Evolutionary conservation across 2,888 invertebrate species (phyloP), one percentile per base, ranked within the genome.

Genomic region (Criorhina ranunculi): DNA sequence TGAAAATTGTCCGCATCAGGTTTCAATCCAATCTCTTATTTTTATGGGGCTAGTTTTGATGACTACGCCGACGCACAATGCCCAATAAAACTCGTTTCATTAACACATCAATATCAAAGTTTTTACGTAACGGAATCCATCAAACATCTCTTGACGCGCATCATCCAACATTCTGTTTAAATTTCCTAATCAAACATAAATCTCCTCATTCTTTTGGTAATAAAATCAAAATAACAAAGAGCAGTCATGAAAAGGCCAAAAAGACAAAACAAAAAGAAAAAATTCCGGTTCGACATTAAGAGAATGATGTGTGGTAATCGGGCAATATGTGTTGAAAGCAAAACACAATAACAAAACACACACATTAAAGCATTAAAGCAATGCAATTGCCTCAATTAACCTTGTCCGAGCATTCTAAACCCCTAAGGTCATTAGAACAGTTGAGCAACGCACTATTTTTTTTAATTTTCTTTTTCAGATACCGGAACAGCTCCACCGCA

Each of bases 401-500:
- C 85, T 85, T 85, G 80, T 29, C 49, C 37, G 62, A 51, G 53
- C 67, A 73, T 85, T 85, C 75, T 80, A 33, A 75, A 53, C 82
- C 66, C 57, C 62, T 55, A 75, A 85, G 85, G 85, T 85, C 80
- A 85, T 85, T 85, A 85, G 85, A 85, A 85, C 85, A 83, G 67
- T 85, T 85, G 75, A 85, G 70, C 76, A 85, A 85, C 70, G 59
- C 59, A 85, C 44, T 64, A 29, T 49, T 46, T 62, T 33, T 57
- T 57, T 46, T 64, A 59, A 46, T 62, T 60, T 90, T 90, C 92
- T 92, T 91, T 96, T 96, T 86, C 94, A 98, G 98, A 98, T 91
- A 96, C 96, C 90, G 96, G 96, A 89, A 95, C 96, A 88, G 94
- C 95, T 91, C 98, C 98, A 88, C 98, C 98, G 88, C 96, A 97